Conservation (phyloP, 1,140 invertebrate species). For the Papilio dardanus region DNA sequence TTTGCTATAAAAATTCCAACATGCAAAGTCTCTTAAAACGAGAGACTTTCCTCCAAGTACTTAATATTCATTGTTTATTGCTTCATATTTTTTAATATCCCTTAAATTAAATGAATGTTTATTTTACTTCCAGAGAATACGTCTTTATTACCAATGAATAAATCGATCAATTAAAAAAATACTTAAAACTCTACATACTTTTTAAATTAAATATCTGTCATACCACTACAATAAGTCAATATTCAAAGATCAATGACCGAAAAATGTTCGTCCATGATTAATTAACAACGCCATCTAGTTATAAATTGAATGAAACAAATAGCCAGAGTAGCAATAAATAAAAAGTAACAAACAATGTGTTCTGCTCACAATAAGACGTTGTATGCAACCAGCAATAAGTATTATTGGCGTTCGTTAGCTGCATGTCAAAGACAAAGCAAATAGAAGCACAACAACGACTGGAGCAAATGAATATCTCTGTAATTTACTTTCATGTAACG, state of each 20-base stretch:
- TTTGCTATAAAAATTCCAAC: conserved; percentile 22
- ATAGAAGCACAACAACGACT: not conserved
- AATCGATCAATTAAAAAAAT: not conserved
- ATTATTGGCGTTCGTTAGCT: not conserved
- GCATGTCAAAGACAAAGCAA: not conserved
- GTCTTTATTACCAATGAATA: not conserved
- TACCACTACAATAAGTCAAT: no score
- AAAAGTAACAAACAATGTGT: not conserved
- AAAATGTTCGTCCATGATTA: no score
- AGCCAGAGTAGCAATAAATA: no score
- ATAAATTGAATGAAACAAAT: no score
- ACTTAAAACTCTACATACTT: no score
- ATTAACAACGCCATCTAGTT: not conserved
- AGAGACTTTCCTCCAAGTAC: not conserved
- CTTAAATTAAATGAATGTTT: not conserved
- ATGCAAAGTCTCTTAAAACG: conserved; percentile 4
- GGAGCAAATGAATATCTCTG: not conserved
- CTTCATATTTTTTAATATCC: not conserved
- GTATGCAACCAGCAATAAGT: not conserved
- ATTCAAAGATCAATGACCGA: no score
- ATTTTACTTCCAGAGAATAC: not conserved
- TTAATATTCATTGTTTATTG: not conserved
- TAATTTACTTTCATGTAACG: conserved; percentile 6
- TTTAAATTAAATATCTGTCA: no score
- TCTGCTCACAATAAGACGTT: not conserved